Base-by-base conservation (phyloP, 2,797 vertebrate genomes). In the Acipenser transmontanus region DNA sequence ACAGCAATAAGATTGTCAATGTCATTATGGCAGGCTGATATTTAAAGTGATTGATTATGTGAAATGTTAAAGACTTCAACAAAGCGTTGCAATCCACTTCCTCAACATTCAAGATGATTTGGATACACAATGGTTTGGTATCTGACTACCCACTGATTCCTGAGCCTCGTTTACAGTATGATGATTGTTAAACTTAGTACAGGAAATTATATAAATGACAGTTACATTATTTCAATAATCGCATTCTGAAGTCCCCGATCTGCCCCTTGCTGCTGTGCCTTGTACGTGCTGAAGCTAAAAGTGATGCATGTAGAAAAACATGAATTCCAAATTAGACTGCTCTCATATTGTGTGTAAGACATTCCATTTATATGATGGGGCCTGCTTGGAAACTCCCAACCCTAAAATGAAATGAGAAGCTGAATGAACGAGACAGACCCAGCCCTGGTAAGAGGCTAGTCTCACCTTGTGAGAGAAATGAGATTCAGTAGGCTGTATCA, bases 401-500 rank as follows among this genome's bases (percentile, higher is more conserved):
- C 63, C 12, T 17, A 61, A 66, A 49, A 66, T 49, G 49, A 17
- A 50, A 61, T 54, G 51, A 54, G 56, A 66, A 8, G 51, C 12
- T 54, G 51, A 12, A 54, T 54, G 51, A 54, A 54, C 12, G 51
- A 54, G 51, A 12, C 51, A 4, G 2, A 12, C 3, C 3, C 1
- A 54, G 12, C 51, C 2, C 12, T 54, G 51, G 51, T 8, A 50
- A 14, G 51, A 9, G 11, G 20, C 11, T 48, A 13, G 14, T 48
- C 13, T 17, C 56, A 48, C 65, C 65, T 49, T 78, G 78, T 76
- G 62, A 76, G 73, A 65, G 73, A 78, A 78, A 71, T 70, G 73
- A 72, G 78, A 74, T 77, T 78, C 72, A 81, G 77, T 75, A 79
- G 77, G 80, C 78, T 80, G 72, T 80, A 78, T 88, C 82, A 89